phyloP scores from a whole-genome alignment of 2,113 vertebrate species.

The Osmerus eperlanus region DNA sequence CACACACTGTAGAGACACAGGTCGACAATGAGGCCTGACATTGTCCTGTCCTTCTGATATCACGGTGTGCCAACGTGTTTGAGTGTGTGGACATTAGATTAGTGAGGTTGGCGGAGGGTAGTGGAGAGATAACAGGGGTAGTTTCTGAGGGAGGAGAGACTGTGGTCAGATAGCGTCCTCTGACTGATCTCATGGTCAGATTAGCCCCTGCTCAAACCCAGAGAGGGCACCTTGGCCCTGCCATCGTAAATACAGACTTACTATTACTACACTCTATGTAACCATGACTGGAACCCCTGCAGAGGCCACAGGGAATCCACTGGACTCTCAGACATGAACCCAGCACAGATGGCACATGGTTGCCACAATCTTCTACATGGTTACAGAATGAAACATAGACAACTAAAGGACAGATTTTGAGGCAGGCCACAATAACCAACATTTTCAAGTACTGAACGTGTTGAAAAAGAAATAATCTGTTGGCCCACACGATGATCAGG shows the following conservation, averaged over 20 bases:
- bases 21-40: conserved; percentile 7
- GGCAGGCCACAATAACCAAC: no score
- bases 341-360: no score
- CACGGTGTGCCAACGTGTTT: background rate
- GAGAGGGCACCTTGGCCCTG: conserved; percentile 37
- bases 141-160: background rate
- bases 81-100: conserved; percentile 25
- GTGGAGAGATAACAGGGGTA: conserved; percentile 27
- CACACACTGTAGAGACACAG: background rate
- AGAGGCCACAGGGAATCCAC: background rate
- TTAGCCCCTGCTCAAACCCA: conserved; percentile 20
- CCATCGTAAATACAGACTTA: background rate
- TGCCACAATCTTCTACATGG: no score
- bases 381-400: no score
- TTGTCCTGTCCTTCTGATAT: conserved; percentile 27
- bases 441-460: no score
- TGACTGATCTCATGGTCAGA: conserved; percentile 38
- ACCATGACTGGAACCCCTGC: background rate
- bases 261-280: background rate
- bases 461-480: background rate
- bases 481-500: background rate
- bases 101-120: conserved; percentile 15
- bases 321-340: background rate
- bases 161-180: background rate
- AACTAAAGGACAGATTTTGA: no score